Evolutionary conservation across 2,797 vertebrate genomes (phyloP).

Genomic region (Antrozous pallidus): DNA sequence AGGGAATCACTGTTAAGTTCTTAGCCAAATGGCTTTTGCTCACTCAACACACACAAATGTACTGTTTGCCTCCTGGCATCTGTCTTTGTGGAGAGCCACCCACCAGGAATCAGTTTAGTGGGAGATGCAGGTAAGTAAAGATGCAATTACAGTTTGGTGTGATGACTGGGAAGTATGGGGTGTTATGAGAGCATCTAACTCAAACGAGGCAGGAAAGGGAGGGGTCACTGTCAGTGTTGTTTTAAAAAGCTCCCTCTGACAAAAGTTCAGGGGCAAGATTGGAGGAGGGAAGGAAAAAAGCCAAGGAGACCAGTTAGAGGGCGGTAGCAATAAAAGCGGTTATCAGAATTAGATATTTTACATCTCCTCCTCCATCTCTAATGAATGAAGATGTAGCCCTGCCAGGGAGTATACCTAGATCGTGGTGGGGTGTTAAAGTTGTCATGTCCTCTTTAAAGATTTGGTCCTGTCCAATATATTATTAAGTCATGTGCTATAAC

Average conservation of each 20-base stretch:
- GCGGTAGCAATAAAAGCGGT: neutral
- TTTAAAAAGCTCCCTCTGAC: neutral
- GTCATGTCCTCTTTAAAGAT: neutral
- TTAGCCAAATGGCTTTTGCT: neutral
- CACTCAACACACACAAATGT: neutral
- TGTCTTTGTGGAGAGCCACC: neutral
- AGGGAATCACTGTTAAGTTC: neutral
- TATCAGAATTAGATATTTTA: neutral
- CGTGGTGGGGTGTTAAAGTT: neutral
- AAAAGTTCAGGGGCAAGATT: neutral
- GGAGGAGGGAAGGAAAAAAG: neutral
- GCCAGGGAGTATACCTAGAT: neutral
- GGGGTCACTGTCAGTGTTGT: neutral
- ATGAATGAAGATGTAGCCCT: neutral
- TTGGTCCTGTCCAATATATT: neutral
- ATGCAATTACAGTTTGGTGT: neutral
- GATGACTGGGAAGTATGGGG: neutral
- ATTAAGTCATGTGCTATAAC: neutral
- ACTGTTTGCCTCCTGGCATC: neutral
- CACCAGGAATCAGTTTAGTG: neutral
- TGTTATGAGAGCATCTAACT: neutral
- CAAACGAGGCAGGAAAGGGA: neutral
- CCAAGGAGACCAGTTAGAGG: neutral
- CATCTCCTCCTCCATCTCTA: neutral
- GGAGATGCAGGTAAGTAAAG: neutral